Base-by-base conservation (phyloP, 2,113 vertebrate genomes). In the Pluvialis apricaria region DNA sequence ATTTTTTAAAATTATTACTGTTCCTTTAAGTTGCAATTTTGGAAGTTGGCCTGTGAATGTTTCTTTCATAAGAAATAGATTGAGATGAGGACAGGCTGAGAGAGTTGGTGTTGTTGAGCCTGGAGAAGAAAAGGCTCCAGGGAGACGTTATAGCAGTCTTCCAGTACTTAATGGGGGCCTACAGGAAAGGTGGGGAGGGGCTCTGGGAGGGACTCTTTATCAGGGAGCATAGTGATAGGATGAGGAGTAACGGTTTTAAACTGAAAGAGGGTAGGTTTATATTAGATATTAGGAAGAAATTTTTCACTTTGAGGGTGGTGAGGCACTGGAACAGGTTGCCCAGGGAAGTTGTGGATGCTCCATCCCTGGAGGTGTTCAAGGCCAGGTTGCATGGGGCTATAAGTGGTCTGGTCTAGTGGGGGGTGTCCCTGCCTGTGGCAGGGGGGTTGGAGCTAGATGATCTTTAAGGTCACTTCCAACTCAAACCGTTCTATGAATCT, bases 221-320 rank as follows among this genome's bases (percentile, higher is more conserved):
- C 9, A 31, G 16, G n/a, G 34, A 15, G 13, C 12, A 9, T 22
- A 70, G n/a, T 10, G 7, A 17, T 8, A 51, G n/a, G 58, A 52
- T 1, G 1, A 60, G 42, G 19, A 21, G 10, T 36, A 31, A 47
- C 1, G 0, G 7, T 10, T 64, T 90, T 42, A n/a, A 62, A 14
- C 8, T 62, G 64, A 17, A 36, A 29, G 42, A 51, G 19, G 5
- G 12, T 8, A 62, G n/a, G 11, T 68, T 55, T 54, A 40, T 10
- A 7, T 66, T 52, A 61, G 42, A 16, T 32, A 29, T 12, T 6
- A 10, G 31, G 25, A 71, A 71, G 19, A 57, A 69, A 9, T 62
- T 57, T 13, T 57, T 75, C 3, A 5, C 8, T 34, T 4, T 34
- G n/a, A 69, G 42, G 24, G 13, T 45, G 32, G 1, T 64, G n/a